These are phyloP conservation scores for Mirza zaza DNA, from an alignment of 2,113 vertebrate species.

Conservation along the genomic window DNA sequence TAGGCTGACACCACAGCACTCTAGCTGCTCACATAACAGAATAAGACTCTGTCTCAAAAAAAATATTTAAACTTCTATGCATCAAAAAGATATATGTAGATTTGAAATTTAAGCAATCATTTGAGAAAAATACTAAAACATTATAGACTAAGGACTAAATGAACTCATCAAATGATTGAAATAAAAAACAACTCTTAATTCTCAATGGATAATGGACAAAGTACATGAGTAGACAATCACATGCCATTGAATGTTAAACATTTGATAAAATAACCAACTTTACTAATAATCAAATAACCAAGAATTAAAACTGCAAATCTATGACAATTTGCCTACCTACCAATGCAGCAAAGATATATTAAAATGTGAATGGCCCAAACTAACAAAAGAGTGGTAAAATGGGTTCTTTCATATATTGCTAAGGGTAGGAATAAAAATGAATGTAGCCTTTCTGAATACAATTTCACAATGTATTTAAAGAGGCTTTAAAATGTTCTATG, in stretches of 20 bases:
- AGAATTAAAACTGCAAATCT: neutral
- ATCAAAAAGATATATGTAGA: neutral
- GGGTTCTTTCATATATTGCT: neutral
- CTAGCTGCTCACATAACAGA: too few species aligned
- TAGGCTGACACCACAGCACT: neutral
- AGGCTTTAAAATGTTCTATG: neutral
- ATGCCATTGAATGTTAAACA: neutral
- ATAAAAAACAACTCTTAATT: slow-evolving; percentile 5
- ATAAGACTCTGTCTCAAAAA: too few species aligned
- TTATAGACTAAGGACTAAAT: neutral
- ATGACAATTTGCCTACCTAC: neutral
- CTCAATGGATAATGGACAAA: neutral
- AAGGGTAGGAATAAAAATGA: neutral
- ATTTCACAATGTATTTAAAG: neutral
- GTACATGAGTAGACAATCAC: neutral
- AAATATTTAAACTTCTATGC: neutral
- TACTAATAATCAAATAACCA: slow-evolving; percentile 3
- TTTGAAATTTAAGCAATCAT: neutral
- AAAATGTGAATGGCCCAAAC: neutral
- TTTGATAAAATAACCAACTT: slow-evolving; percentile 30
- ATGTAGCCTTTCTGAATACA: neutral
- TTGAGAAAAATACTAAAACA: neutral
- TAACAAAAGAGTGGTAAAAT: neutral
- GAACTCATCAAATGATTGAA: neutral
- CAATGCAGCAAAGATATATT: slow-evolving; percentile 25